Base-by-base conservation (phyloP, 2,888 invertebrate genomes). In the Timandra comae region DNA sequence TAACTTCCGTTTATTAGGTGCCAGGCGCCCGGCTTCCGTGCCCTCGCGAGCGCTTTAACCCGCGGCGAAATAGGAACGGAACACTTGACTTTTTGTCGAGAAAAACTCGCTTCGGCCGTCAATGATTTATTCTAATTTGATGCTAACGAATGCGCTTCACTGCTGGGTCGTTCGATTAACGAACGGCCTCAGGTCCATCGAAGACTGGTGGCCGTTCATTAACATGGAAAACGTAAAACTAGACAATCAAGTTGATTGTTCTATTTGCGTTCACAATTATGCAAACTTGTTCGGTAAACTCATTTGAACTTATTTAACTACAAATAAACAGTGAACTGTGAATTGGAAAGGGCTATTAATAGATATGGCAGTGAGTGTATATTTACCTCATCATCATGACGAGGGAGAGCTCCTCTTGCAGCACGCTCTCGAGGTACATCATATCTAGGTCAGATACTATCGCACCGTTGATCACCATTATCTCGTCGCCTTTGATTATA, bases 401-500 rank as follows among this genome's bases (percentile, higher is more conserved):
- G 43, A 98, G 90, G 28, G 95, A 93, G 46, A 95, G 90, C 69
- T 97, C 97, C 77, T 98, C 97, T 81, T 97, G 97, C 55, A 98
- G 89, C 46, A 98, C 95, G 69, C 95, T 96, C 84, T 98, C 98
- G 73, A 98, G 90, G 88, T 97, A 98, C 95, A 98, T 98, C 98
- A 98, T 98, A 89, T 98, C 98, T 86, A 98, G 89, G 88, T 98
- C 98, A 66, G 96, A 96, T 55, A 98, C 97, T 77, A 98, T 96
- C 60, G 97, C 97, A 51, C 97, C 96, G 88, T 98, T 98, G 87
- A 98, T 97, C 78, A 98, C 97, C 93, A 98, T 96, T 79, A 98
- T 97, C 88, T 98, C 98, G 86, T 98, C 98, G 63, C 97, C 94
- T 87, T 97, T 95, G 81, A 97, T 96, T 74, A 98, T 93, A 69